Conservation (phyloP, 2,113 vertebrate genomes). For the Tragelaphus strepsiceros region DNA sequence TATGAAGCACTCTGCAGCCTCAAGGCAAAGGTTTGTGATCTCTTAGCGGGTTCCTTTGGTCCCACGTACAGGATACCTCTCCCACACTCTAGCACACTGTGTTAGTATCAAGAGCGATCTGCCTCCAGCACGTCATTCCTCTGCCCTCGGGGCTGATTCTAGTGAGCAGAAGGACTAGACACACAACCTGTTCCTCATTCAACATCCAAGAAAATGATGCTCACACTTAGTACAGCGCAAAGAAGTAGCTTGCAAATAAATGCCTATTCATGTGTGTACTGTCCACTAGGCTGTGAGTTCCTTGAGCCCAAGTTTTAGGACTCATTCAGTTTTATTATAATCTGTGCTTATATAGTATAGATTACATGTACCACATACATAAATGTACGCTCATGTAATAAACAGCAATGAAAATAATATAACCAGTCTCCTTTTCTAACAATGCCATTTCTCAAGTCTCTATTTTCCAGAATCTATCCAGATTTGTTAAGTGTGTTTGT, state of each 20-base stretch:
- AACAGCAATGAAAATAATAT: neutral
- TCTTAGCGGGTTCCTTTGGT: neutral
- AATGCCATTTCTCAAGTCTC: neutral
- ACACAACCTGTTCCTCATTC: neutral
- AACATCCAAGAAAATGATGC: neutral
- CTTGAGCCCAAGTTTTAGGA: neutral
- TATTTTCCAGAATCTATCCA: neutral
- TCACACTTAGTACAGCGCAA: neutral
- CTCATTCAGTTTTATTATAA: neutral
- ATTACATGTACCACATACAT: neutral
- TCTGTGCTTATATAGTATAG: neutral
- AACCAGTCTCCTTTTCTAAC: neutral
- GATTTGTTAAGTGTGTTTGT: neutral
- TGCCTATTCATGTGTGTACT: neutral
- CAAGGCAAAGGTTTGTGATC: neutral
- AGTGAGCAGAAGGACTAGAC: neutral
- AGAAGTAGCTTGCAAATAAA: neutral
- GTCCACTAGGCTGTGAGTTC: neutral
- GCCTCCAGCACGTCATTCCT: neutral
- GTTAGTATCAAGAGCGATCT: neutral
- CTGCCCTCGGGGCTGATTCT: neutral
- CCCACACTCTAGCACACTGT: accelerated
- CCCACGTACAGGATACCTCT: neutral
- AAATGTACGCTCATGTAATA: neutral
- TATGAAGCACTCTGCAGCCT: neutral